Conservation (phyloP, 2,888 invertebrate species). For the Cheilosia soror region DNA sequence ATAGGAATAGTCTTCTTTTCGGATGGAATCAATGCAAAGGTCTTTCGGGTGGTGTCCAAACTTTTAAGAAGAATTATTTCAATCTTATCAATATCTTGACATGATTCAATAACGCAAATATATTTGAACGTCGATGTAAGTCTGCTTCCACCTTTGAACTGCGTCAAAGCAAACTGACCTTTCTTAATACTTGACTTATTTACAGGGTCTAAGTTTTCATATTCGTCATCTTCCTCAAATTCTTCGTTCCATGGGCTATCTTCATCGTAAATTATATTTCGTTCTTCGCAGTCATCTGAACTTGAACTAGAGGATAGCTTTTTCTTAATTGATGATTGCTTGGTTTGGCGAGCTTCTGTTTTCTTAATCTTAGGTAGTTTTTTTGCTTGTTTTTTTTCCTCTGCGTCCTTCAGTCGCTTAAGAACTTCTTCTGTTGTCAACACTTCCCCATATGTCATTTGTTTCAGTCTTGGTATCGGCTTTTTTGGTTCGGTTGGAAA, state of each 20-base stretch:
- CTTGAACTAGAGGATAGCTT: not conserved
- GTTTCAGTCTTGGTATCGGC: not conserved
- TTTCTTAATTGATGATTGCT: not conserved
- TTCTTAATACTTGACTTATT: slow-evolving; percentile 20
- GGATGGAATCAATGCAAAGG: slow-evolving; percentile 23
- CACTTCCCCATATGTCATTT: not conserved
- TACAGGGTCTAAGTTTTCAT: slow-evolving; percentile 15
- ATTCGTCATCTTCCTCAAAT: slow-evolving; percentile 8
- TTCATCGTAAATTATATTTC: not conserved
- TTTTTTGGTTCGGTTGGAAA: not conserved
- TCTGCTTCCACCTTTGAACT: slow-evolving; percentile 26
- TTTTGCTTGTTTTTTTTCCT: not conserved
- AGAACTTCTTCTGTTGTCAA: not conserved
- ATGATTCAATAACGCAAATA: slow-evolving; percentile 33
- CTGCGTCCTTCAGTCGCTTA: not conserved
- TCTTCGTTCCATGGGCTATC: slow-evolving; percentile 14
- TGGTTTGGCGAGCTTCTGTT: not conserved
- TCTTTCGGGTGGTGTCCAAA: slow-evolving; percentile 21
- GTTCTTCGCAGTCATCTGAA: not conserved
- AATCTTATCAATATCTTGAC: slow-evolving; percentile 27
- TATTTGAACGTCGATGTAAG: slow-evolving; percentile 16
- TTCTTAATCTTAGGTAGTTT: not conserved
- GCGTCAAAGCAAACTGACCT: slow-evolving; percentile 27
- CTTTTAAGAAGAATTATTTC: slow-evolving; percentile 29
- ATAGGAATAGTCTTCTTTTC: slow-evolving; percentile 5